These are phyloP conservation scores for Proales similis DNA, from an alignment of 1,140 invertebrate genomes.

Conservation along the genomic window DNA sequence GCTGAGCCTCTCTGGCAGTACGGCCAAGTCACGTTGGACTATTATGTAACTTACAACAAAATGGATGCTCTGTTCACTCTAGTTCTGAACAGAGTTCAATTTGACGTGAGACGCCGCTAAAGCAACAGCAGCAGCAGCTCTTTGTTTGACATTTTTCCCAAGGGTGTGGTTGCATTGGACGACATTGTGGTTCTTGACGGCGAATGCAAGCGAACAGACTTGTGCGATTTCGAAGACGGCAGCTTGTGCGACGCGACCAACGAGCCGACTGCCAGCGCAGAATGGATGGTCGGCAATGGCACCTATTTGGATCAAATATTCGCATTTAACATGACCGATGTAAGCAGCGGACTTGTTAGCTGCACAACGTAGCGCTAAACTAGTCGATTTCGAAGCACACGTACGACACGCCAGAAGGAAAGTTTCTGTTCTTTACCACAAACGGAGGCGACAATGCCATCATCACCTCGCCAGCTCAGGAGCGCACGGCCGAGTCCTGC, in stretches of 20 bases:
- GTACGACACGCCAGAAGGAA: not conserved
- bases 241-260: constrained; percentile 16
- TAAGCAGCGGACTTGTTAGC: not conserved
- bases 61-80: no score
- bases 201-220: constrained; percentile 13
- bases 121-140: no score
- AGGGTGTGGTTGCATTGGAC: constrained; percentile 28
- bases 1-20: no score
- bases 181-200: constrained; percentile 26
- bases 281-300: constrained; percentile 23
- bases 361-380: not conserved
- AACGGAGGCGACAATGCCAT: no score
- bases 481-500: constrained; percentile 20
- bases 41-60: no score
- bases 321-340: not conserved
- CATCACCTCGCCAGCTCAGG: constrained; percentile 21
- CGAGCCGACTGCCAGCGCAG: constrained; percentile 9
- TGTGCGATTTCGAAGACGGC: constrained; percentile 23
- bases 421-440: constrained; percentile 22
- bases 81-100: no score
- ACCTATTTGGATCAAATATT: not conserved
- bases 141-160: no score
- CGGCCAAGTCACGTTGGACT: no score
- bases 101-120: no score
- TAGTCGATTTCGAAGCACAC: constrained; percentile 11